Evolutionary conservation across 2,797 vertebrate genomes (phyloP), one percentile per base, ranked within the genome.

Genomic region (Anguilla anguilla): DNA sequence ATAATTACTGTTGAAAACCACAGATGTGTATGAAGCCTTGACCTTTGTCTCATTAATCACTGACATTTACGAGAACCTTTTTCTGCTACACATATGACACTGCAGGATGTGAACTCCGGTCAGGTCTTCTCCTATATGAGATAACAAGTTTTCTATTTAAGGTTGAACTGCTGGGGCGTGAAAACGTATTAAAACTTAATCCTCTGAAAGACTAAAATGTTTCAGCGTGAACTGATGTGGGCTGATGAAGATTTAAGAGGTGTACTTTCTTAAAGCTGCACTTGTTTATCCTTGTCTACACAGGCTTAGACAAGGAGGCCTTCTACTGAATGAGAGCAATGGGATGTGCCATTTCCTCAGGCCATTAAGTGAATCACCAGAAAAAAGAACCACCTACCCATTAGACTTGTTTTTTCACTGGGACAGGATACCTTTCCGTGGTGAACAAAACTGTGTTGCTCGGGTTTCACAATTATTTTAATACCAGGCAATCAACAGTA

Each of bases 1-100:
- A 84, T 59, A 55, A 84, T 61, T 84, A 10, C 22, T 84, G 83
- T 84, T 84, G 28, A 84, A 84, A 59, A 84, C n/a, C 55, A 84
- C 83, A 84, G 83, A 84, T 84, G 55, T 57, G 83, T 35, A 84
- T 84, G 31, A 31, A 57, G 55, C 28, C 51, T 84, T 84, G 53
- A 59, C 53, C 83, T 46, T n/a, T 35, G 25, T 39, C 83, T 84
- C 83, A 55, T 61, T 84, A 84, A 59, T 84, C 28, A 84, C 11
- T 28, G 19, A 1, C n/a, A 31, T 84, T 84, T 25, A 31, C 51
- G 10, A 84, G 11, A 39, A 57, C 25, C 25, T 77, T 39, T 43
- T 15, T 39, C 25, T 57, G 83, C 22, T 3, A 82, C 22, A 49
- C 35, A 22, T 74, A 4, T 81, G 39, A 81, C 39, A 79, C 15